Evolutionary conservation across 2,888 invertebrate genomes (phyloP), one percentile per base, ranked within the genome.

Genomic region (Polia nebulosa): DNA sequence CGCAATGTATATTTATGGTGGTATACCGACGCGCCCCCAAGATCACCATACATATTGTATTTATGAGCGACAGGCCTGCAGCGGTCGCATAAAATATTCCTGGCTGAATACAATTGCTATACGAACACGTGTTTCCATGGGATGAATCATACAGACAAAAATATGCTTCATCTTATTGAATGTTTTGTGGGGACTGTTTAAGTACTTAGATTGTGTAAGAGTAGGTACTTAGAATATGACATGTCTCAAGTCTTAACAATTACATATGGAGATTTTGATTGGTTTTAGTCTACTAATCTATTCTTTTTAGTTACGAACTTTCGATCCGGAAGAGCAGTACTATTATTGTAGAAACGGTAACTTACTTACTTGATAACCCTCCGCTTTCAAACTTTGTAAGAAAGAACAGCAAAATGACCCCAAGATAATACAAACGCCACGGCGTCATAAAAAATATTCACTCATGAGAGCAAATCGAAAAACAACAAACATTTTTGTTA

Each of bases 401-500:
- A n/a, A n/a, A n/a, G n/a, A n/a, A n/a, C n/a, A n/a, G n/a, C n/a
- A n/a, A n/a, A n/a, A n/a, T n/a, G n/a, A n/a, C n/a, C n/a, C n/a
- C n/a, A n/a, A n/a, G n/a, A n/a, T n/a, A n/a, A n/a, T n/a, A n/a
- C n/a, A n/a, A n/a, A n/a, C n/a, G n/a, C n/a, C n/a, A n/a, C n/a
- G n/a, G n/a, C n/a, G n/a, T n/a, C n/a, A n/a, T n/a, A n/a, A n/a
- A n/a, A n/a, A 66, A 56, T 61, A 62, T 52, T 57, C 49, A 69
- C 25, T 34, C 63, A 44, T 32, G 61, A 60, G 58, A 68, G 56
- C 71, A 85, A 88, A 91, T 90, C 81, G 78, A 88, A 92, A 88
- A 86, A 87, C 68, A 91, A 91, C 89, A 90, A 87, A 88, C 83
- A 85, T 69, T 39, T n/a, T 74, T 80, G 77, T 75, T 83, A 81